Evolutionary conservation across 2,113 vertebrate genomes (phyloP).

Genomic region (Tetraodon nigroviridis): DNA sequence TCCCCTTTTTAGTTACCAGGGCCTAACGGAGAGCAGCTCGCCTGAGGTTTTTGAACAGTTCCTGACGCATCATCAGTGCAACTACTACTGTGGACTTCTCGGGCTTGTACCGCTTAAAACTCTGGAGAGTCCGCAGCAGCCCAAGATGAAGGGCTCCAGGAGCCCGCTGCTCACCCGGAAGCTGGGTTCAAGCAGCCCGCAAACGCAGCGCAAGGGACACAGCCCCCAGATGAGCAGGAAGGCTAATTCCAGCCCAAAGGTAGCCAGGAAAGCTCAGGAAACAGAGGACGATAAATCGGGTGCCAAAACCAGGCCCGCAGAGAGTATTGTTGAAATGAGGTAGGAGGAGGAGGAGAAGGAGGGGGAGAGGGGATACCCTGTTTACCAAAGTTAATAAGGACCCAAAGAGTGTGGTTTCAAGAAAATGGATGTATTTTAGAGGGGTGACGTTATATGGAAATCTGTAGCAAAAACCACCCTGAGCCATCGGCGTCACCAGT

Average conservation of each 20-base stretch:
- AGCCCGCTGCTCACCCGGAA: slow-evolving; percentile 86
- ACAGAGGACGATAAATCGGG: slow-evolving; percentile 52
- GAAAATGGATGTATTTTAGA: background rate
- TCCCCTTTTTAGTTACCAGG: slow-evolving; percentile 84
- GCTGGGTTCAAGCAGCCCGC: slow-evolving; percentile 82
- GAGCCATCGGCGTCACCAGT: background rate
- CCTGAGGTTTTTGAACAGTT: slow-evolving; percentile 88
- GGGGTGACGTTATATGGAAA: slow-evolving; percentile 16
- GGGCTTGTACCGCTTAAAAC: slow-evolving; percentile 77
- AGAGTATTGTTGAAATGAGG: slow-evolving; percentile 64
- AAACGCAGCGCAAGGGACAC: slow-evolving; percentile 81
- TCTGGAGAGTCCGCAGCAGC: slow-evolving; percentile 73
- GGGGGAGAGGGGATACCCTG: background rate
- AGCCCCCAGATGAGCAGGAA: slow-evolving; percentile 84
- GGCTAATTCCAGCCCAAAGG: slow-evolving; percentile 76
- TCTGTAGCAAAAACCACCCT: slow-evolving; percentile 12
- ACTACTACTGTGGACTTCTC: slow-evolving; percentile 86
- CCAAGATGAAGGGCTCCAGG: slow-evolving; percentile 83
- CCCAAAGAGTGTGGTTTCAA: slow-evolving; percentile 3
- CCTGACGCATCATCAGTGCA: slow-evolving; percentile 80
- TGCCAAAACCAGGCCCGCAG: slow-evolving; percentile 61
- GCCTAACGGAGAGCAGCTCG: slow-evolving; percentile 83
- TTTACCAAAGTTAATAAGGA: slow-evolving; percentile 23
- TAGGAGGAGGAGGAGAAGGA: slow-evolving; percentile 53
- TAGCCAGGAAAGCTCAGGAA: slow-evolving; percentile 73